Percentiles rank a stretch among this genome's conserved stretches.
Conservation (phyloP, 2,113 vertebrate species). For the Calyptomena viridis region DNA sequence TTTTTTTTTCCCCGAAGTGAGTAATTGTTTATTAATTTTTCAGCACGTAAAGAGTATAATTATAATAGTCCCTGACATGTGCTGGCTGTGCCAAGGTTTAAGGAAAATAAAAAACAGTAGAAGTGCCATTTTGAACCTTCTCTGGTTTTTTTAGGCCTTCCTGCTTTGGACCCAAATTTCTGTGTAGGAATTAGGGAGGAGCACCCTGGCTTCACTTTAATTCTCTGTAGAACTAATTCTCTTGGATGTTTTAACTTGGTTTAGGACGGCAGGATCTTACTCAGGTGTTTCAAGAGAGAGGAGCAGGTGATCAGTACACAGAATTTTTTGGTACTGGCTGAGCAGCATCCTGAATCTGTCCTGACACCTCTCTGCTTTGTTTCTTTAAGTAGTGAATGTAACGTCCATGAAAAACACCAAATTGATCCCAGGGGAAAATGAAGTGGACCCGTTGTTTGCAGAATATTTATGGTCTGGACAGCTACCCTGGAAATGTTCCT, state of each 20-base stretch:
- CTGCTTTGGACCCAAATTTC: background rate
- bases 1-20: conserved; percentile 6
- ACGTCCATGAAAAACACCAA: conserved; percentile 21
- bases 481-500: background rate
- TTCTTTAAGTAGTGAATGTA: conserved; percentile 30
- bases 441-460: conserved; percentile 9
- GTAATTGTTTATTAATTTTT: conserved; percentile 71
- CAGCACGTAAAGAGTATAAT: conserved; percentile 60
- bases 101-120: conserved; percentile 7
- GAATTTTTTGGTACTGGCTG: background rate
- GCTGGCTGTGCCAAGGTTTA: conserved; percentile 52
- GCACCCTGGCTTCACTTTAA: background rate
- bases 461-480: conserved; percentile 25
- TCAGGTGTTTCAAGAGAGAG: background rate
- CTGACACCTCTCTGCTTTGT: background rate
- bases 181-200: background rate
- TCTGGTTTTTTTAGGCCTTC: background rate
- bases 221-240: background rate
- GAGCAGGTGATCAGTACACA: rapidly evolving
- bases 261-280: background rate
- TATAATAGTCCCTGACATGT: conserved; percentile 64
- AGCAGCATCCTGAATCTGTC: conserved; percentile 1
- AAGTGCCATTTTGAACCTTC: background rate
- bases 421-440: conserved; percentile 2
- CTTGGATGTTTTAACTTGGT: background rate